These are phyloP conservation scores for Dendrolimus kikuchii DNA, from an alignment of 1,140 invertebrate species.

Conservation along the genomic window DNA sequence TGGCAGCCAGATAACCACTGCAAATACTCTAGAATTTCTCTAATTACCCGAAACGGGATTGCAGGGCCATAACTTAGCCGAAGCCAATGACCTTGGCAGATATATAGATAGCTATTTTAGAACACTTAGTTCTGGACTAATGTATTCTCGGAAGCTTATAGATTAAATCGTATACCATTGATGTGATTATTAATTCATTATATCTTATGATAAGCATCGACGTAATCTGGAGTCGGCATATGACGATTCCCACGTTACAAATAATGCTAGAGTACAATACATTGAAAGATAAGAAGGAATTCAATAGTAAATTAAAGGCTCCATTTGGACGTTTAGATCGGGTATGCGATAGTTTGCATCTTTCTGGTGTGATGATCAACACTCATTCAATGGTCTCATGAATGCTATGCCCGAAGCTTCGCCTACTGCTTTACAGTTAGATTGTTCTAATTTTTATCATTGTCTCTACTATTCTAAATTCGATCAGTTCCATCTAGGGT, in stretches of 20 bases:
- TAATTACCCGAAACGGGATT: too few species aligned
- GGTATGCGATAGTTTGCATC: slow-evolving; percentile 3
- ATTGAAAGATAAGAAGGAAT: slow-evolving; percentile 44
- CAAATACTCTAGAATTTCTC: too few species aligned
- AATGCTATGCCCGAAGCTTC: too few species aligned
- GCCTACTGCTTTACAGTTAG: too few species aligned
- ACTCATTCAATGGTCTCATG: not conserved
- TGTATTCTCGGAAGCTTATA: slow-evolving; percentile 19
- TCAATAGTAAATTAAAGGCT: slow-evolving; percentile 57
- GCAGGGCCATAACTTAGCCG: too few species aligned
- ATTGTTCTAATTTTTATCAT: too few species aligned
- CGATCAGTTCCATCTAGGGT: too few species aligned
- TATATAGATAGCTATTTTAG: too few species aligned
- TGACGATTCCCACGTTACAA: slow-evolving; percentile 56
- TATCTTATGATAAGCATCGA: slow-evolving; percentile 47
- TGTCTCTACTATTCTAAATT: too few species aligned
- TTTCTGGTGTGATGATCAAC: slow-evolving; percentile 5
- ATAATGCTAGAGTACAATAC: slow-evolving; percentile 35
- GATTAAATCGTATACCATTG: slow-evolving; percentile 43
- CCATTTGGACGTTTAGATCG: slow-evolving; percentile 23
- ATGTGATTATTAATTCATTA: slow-evolving; percentile 55
- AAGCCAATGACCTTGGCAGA: too few species aligned
- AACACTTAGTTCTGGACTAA: too few species aligned
- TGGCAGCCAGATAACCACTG: too few species aligned
- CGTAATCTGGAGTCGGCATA: slow-evolving; percentile 50